These are phyloP conservation scores for Ophion slaviceki DNA, from an alignment of 2,888 invertebrate genomes.

Conservation along the genomic window DNA sequence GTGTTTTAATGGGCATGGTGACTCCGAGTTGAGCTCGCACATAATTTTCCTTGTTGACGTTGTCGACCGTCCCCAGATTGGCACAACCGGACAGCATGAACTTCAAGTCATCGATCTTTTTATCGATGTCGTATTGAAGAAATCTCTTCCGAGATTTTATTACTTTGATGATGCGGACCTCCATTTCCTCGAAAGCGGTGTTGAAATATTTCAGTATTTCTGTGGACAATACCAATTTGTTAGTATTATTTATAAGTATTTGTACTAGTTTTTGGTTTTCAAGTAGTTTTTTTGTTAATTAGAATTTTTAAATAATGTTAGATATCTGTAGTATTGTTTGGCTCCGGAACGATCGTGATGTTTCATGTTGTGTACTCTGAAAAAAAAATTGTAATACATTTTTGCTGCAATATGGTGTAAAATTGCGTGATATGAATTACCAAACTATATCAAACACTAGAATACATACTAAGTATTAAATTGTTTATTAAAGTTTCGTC, in stretches of 20 bases:
- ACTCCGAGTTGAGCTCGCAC: slow-evolving; percentile 2
- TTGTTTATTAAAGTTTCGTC: neutral
- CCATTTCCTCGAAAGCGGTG: slow-evolving; percentile 7
- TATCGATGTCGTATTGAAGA: slow-evolving; percentile 6
- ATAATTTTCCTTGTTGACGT: neutral
- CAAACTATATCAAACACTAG: neutral
- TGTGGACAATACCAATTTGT: slow-evolving; percentile 1
- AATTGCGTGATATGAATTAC: neutral
- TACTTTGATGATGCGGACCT: neutral
- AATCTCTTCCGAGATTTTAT: neutral
- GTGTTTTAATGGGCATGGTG: slow-evolving; percentile 4
- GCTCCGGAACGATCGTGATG: neutral
- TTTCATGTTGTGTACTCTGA: neutral
- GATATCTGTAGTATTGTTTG: slow-evolving; percentile 3
- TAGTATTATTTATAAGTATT: too few relatives aligned
- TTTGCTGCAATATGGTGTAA: slow-evolving; percentile 10
- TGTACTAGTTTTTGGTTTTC: neutral
- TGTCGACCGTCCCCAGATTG: neutral
- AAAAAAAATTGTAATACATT: slow-evolving; percentile 18
- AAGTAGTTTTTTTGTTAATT: neutral
- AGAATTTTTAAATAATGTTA: neutral
- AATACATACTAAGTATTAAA: slow-evolving; percentile 23
- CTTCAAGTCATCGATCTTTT: neutral
- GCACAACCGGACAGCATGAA: slow-evolving; percentile 8
- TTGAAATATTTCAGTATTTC: slow-evolving; percentile 8